phyloP scores from a whole-genome alignment of 1,140 invertebrate species.

The Drosophila willistoni region DNA sequence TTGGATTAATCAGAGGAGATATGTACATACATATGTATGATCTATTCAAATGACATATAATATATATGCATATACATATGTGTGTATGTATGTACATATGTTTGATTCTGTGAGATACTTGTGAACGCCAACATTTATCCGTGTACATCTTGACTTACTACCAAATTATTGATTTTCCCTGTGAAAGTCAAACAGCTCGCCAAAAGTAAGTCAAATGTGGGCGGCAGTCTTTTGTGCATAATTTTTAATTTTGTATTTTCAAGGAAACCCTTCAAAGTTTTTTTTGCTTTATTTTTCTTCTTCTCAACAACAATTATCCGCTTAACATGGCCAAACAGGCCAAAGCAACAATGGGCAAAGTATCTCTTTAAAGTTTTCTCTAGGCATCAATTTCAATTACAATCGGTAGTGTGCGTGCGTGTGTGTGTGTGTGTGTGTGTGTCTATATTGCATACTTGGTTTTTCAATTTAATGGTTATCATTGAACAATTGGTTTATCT shows the following conservation, averaged over 20 bases:
- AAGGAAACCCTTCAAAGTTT: constrained; percentile 77
- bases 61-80: too few relatives aligned
- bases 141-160: constrained; percentile 48
- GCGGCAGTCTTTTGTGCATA: constrained; percentile 23
- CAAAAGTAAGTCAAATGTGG: constrained; percentile 12
- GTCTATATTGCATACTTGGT: constrained; percentile 50
- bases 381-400: constrained; percentile 9
- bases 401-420: neutral
- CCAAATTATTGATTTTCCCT: constrained; percentile 69
- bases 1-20: constrained; percentile 59
- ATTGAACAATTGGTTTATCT: constrained; percentile 64
- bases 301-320: constrained; percentile 71
- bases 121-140: too few relatives aligned
- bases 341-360: constrained; percentile 74
- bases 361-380: constrained; percentile 57
- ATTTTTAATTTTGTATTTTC: constrained; percentile 42
- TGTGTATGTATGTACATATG: too few relatives aligned
- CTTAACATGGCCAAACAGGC: constrained; percentile 71
- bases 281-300: constrained; percentile 75
- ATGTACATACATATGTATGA: neutral
- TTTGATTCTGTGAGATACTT: too few relatives aligned
- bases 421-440: neutral
- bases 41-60: too few relatives aligned
- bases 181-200: constrained; percentile 1
- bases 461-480: constrained; percentile 69